A percentile compares a stretch with the other conserved stretches of the same genome.
These are phyloP conservation scores for Cercopithecus hamlyni DNA, from an alignment of 2,797 vertebrate genomes.

Conservation along the genomic window DNA sequence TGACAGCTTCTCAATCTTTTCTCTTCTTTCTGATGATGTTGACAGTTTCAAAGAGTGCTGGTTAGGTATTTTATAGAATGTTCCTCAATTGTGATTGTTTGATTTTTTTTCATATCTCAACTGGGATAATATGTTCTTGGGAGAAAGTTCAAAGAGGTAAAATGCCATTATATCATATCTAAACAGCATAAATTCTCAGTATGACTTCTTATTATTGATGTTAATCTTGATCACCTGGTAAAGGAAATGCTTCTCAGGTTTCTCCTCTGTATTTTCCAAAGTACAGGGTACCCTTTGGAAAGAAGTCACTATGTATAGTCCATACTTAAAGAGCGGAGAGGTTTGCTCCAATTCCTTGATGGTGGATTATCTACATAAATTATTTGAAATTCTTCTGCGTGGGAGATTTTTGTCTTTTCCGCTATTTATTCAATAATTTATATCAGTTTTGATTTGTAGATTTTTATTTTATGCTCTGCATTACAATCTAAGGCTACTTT, in stretches of 20 bases:
- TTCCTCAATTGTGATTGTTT: background rate
- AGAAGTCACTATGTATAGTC: background rate
- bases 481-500: background rate
- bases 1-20: background rate
- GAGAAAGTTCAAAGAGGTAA: background rate
- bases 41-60: background rate
- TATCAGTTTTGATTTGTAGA: background rate
- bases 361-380: background rate
- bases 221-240: background rate
- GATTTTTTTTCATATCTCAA: background rate
- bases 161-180: background rate
- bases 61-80: background rate
- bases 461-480: background rate
- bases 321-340: background rate
- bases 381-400: background rate
- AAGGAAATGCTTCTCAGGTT: background rate
- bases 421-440: background rate
- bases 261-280: background rate
- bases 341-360: background rate
- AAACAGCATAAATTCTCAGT: no score
- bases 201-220: background rate
- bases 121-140: background rate
- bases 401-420: background rate
- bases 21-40: background rate
- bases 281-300: background rate